Conservation (phyloP, 1,140 invertebrate genomes). For the Tenebrio molitor region DNA sequence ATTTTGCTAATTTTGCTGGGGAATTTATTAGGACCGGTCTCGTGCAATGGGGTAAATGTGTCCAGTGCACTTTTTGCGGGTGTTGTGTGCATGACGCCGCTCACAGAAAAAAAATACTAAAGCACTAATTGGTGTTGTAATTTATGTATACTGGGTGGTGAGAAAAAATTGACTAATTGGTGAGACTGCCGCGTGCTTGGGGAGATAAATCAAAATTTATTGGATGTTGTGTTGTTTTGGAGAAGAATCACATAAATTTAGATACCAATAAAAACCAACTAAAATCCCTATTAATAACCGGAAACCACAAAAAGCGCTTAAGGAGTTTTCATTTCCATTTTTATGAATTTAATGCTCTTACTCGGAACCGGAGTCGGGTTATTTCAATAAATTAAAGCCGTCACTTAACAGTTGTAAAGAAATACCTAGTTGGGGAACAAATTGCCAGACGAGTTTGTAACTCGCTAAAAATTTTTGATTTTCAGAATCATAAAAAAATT, state of each 20-base stretch:
- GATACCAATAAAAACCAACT: not conserved
- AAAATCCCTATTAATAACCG: slow-evolving; percentile 7
- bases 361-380: not conserved
- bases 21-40: slow-evolving; percentile 7
- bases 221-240: not conserved
- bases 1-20: slow-evolving; percentile 4
- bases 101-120: slow-evolving; percentile 23
- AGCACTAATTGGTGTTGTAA: not conserved
- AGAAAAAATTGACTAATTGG: slow-evolving; percentile 1
- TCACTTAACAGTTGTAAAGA: not conserved
- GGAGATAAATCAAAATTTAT: not conserved
- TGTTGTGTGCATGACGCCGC: not conserved
- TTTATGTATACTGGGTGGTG: not conserved
- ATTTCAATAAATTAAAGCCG: slow-evolving; percentile 20
- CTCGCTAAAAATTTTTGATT: too few species aligned
- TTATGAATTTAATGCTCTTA: slow-evolving; percentile 19
- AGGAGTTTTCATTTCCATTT: slow-evolving; percentile 16
- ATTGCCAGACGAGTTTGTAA: too few species aligned
- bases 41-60: not conserved
- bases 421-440: too few species aligned
- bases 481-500: too few species aligned
- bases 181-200: not conserved
- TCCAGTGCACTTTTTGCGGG: not conserved
- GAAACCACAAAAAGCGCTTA: not conserved
- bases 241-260: not conserved